These are phyloP conservation scores for Drosophila ambigua DNA, from an alignment of 1,140 invertebrate species.

Conservation along the genomic window DNA sequence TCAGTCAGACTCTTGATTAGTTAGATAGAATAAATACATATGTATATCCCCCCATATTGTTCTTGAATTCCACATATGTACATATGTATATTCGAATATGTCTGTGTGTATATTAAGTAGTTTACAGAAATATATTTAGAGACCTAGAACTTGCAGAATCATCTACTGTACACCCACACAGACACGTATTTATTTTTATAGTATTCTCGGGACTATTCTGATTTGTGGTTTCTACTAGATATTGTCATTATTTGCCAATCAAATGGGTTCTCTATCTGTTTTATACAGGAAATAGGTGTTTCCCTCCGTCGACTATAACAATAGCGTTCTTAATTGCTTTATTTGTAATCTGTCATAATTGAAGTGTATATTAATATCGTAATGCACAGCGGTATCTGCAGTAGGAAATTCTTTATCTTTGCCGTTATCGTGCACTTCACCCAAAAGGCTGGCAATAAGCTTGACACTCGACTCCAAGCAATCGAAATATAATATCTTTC, in stretches of 20 bases:
- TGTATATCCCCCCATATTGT: constrained; percentile 22
- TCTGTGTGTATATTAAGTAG: constrained; percentile 14
- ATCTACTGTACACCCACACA: constrained; percentile 12
- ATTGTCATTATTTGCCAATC: constrained; percentile 21
- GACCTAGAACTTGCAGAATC: constrained; percentile 51
- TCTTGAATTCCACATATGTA: constrained; percentile 31
- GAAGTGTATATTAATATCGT: constrained; percentile 31
- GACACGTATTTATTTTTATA: constrained; percentile 45
- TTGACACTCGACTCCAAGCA: constrained; percentile 6
- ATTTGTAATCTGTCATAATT: constrained; percentile 65
- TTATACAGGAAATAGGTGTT: constrained; percentile 17
- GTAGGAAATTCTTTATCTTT: constrained; percentile 50
- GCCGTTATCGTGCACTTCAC: constrained; percentile 40
- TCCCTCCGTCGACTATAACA: constrained; percentile 14
- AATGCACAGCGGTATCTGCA: constrained; percentile 45
- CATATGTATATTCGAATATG: not conserved
- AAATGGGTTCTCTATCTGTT: constrained; percentile 18
- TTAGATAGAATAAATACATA: constrained; percentile 1
- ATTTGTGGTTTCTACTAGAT: constrained; percentile 32
- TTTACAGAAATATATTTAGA: constrained; percentile 50
- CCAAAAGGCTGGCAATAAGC: constrained; percentile 27
- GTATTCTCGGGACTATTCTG: constrained; percentile 18
- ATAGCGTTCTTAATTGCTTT: constrained; percentile 8
- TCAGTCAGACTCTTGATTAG: not conserved
- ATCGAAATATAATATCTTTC: constrained; percentile 20